Base-by-base conservation (phyloP, 37 sponge, comb jelly and placozoan species). In the Amphimedon queenslandica region DNA sequence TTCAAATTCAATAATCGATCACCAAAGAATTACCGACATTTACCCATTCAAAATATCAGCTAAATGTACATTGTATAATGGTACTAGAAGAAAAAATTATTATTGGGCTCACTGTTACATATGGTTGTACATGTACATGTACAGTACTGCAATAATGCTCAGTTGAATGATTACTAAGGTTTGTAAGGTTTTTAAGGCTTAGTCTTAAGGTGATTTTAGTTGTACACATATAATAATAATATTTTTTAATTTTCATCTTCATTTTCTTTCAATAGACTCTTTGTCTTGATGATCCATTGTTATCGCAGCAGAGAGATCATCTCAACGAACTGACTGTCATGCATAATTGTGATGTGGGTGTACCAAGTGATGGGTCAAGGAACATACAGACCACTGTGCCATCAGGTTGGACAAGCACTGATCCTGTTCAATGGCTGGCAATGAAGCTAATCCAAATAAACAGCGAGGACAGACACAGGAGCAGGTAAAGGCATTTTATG, bases 371-470 rank as follows among this genome's bases (percentile, higher is more conserved):
- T 1, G n/a, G n/a, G n/a, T n/a, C n/a, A n/a, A n/a, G n/a, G n/a
- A 34, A 42, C 5, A 5, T 24, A 2, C 37, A 23, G 18, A 40
- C 82, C 4, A 39, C 69, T 8, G 6, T 40, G 3, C 39, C 37
- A n/a, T 10, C 66, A 1, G 70, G 77, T 1, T 28, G 73, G 1
- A n/a, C 23, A 25, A 5, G 5, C 21, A 69, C 63, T 53, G 72
- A 83, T 36, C 40, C 77, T 39, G 70, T 81, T 10, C 27, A 24
- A 16, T 88, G 89, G 89, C 74, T 88, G 47, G 76, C 80, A 2
- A 79, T 88, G 80, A 55, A 88, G 34, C 67, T 88, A 58, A 58
- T 80, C 1, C 69, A 88, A 43, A 73, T 88, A 40, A 76, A 83
- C 60, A 88, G 89, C 30, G 37, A 72, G 1, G 43, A 34, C 20